phyloP scores from a whole-genome alignment of 2,888 invertebrate genomes.

The Chrysolina haemoptera region DNA sequence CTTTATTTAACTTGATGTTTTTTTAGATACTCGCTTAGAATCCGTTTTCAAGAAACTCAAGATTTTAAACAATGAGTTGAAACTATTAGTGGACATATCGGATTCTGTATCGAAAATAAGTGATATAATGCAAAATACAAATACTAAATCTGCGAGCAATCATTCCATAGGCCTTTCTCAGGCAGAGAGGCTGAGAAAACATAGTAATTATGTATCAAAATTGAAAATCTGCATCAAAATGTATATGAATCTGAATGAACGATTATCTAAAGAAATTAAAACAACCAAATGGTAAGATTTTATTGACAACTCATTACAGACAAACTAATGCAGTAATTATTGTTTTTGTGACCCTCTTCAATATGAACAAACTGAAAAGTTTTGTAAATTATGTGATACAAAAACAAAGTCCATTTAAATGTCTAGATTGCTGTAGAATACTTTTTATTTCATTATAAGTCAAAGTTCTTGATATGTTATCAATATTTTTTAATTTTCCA shows the following conservation, averaged over 20 bases:
- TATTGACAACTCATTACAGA: not conserved
- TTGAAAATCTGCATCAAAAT: slow-evolving; percentile 60
- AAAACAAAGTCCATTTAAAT: too few species aligned
- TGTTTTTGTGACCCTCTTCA: not conserved
- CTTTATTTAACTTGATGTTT: slow-evolving; percentile 29
- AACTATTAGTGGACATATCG: slow-evolving; percentile 42
- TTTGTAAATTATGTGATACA: too few species aligned
- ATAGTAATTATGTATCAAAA: slow-evolving; percentile 58
- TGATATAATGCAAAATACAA: slow-evolving; percentile 18
- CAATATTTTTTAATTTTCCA: slow-evolving; percentile 38
- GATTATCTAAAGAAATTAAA: slow-evolving; percentile 58
- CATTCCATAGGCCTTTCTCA: slow-evolving; percentile 47
- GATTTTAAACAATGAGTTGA: slow-evolving; percentile 48
- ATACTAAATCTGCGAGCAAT: slow-evolving; percentile 7
- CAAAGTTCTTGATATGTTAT: not conserved
- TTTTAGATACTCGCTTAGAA: slow-evolving; percentile 57
- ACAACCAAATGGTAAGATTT: slow-evolving; percentile 55
- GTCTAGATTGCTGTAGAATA: too few species aligned
- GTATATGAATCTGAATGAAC: slow-evolving; percentile 59
- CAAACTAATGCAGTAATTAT: not conserved
- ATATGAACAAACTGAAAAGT: too few species aligned
- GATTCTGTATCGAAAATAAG: slow-evolving; percentile 49
- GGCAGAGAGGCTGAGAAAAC: slow-evolving; percentile 57
- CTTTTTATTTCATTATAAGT: too few species aligned
- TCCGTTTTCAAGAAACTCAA: slow-evolving; percentile 52